Evolutionary conservation across 2,888 invertebrate genomes (phyloP), one percentile per base, ranked within the genome.

Genomic region (Abrostola triplasia): DNA sequence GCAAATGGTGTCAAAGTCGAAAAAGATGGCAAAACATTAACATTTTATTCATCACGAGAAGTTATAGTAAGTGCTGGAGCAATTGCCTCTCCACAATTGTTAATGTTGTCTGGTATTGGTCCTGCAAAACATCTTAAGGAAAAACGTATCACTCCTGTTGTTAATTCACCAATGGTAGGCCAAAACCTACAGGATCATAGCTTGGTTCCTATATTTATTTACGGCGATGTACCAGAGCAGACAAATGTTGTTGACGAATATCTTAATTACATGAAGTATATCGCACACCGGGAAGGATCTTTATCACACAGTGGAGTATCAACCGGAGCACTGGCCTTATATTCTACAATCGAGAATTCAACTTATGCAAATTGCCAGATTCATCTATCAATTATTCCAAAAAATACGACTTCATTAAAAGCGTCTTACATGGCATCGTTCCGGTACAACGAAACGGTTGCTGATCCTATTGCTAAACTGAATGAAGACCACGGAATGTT

Each of bases 31-130:
- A 54, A 8, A n/a, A 64, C 35, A 0, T 47, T 36, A 9, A 56
- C 5, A 38, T 55, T 61, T 54, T 60, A 53, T 11, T 53, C 77
- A 0, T 41, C 40, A 5, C 42, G 11, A 1, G 93, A 95, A 64
- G 83, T 95, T 0, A 90, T 95, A 55, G 52, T 92, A 5, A 90
- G 90, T 2, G 90, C 88, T 0, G 93, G 93, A 2, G 73, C 86
- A 5, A 81, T 93, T 6, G 89, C 90, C 67, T 86, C 92, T 0
- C 89, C 94, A 0, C 89, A 89, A 70, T 79, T 93, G 6, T 80
- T 91, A 8, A 87, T 91, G 85, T 78, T 90, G 0, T 94, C 91
- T 4, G 95, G 94, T 6, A 75, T 95, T 2, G 94, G 94, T 7
- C 92, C 92, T 0, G 76, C 66, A 36, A 67, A 84, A 1, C 85